Evolutionary conservation across 2,888 invertebrate species (phyloP), one percentile per base, ranked within the genome.

Genomic region (Cryptus armator): DNA sequence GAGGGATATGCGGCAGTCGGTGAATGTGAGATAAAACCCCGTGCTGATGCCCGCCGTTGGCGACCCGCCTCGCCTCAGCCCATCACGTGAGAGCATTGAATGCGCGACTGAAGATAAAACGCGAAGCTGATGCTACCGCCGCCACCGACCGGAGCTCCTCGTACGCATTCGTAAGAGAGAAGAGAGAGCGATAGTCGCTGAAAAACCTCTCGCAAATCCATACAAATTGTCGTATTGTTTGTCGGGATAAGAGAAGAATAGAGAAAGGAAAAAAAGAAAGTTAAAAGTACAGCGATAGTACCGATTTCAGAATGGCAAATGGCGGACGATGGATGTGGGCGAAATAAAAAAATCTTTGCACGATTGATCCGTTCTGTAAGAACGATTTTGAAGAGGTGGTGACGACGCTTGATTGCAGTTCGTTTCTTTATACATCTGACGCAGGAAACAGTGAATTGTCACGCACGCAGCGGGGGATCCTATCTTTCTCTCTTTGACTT

Each of bases 181-280:
- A 10, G 37, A 37, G 37, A 71, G 37, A 51, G 16, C 32, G 89
- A 88, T 86, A 88, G 90, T 91, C 89, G 89, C 87, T 90, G 89
- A 91, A 91, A 91, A 90, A 37, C 37, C 90, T 91, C 89, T 81
- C 85, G 89, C 89, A 92, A 92, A 92, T 92, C 92, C 92, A 92
- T 93, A 92, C 92, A 93, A 92, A 92, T 83, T 79, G 68, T 79
- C 79, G 74, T 83, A 83, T 67, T 79, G 78, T 72, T 79, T 48
- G 67, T 53, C 48, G 37, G 62, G 68, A 64, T 81, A 62, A 64
- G 53, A 19, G 72, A 62, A 37, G 43, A 56, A 68, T 37, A 59
- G 44, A 16, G 10, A 37, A 9, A 29, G 24, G 16, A 29, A 67
- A 72, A 68, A 37, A 24, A 43, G n/a, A 3, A 67, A 14, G 10